Percentiles rank a stretch among this genome's conserved stretches.
Conservation (phyloP, 2,113 vertebrate species). For the Pseudois nayaur region DNA sequence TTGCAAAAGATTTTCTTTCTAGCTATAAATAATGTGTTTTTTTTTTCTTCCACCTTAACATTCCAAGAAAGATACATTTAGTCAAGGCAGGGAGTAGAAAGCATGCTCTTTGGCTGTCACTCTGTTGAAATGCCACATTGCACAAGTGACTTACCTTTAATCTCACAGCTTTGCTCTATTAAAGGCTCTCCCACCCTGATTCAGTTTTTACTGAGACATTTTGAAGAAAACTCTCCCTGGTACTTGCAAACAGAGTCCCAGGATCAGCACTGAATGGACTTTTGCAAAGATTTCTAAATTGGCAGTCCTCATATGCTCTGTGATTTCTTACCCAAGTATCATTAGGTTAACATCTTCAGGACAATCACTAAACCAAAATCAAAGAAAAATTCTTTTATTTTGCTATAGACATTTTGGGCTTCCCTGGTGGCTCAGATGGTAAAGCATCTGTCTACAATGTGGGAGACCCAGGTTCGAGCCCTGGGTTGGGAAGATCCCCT, state of each 20-base stretch:
- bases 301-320: neutral
- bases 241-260: neutral
- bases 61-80: neutral
- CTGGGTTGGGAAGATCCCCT: too few species aligned
- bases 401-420: neutral
- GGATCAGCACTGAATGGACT: neutral
- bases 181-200: neutral
- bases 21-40: constrained; percentile 53
- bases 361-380: neutral
- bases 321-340: neutral
- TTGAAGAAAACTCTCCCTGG: neutral
- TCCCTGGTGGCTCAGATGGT: too few species aligned
- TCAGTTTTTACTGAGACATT: neutral
- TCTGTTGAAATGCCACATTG: neutral
- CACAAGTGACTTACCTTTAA: neutral
- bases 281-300: neutral
- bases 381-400: neutral
- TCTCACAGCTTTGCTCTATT: neutral
- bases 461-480: too few species aligned
- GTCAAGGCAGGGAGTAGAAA: neutral
- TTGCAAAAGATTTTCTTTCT: constrained; percentile 40
- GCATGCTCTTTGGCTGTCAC: neutral
- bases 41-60: neutral
- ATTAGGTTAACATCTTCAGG: neutral
- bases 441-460: too few species aligned